These are phyloP conservation scores for Tetranychus piercei DNA, from an alignment of 2,888 invertebrate species.

Conservation along the genomic window DNA sequence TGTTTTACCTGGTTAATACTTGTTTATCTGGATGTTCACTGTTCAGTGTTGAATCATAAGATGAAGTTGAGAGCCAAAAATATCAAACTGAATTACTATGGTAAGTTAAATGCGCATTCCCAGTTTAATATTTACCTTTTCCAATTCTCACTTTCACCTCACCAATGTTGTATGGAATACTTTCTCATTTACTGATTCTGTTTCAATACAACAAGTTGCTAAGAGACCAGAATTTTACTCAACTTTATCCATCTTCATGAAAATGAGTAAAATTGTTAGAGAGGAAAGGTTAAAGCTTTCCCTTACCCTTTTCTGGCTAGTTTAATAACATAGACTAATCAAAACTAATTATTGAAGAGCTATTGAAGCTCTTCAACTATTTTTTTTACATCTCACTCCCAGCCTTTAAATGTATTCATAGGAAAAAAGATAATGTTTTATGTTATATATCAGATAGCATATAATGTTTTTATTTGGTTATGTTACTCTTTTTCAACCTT, in stretches of 20 bases:
- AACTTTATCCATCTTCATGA: background rate
- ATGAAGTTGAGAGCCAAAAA: background rate
- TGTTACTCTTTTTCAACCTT: no score
- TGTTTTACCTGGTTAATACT: no score
- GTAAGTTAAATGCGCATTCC: background rate
- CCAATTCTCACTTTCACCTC: background rate
- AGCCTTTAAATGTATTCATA: no score
- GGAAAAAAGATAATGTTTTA: no score
- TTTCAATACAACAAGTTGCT: background rate
- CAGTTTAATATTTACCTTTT: background rate
- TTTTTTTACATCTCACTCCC: no score
- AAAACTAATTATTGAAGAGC: background rate
- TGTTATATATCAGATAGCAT: no score
- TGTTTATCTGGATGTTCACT: background rate
- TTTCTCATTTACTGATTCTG: no score
- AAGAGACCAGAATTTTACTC: background rate
- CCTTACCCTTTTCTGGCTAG: background rate
- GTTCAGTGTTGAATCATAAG: background rate
- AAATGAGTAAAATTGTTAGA: background rate
- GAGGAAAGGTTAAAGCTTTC: background rate
- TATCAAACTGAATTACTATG: background rate
- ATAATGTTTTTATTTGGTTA: no score
- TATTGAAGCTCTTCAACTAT: no score
- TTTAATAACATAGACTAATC: background rate
- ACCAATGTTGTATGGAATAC: background rate